A percentile compares a stretch with the other conserved stretches of the same genome.
Evolutionary conservation across 2,888 invertebrate species (phyloP).

Genomic region (Camptogramma bilineatum): DNA sequence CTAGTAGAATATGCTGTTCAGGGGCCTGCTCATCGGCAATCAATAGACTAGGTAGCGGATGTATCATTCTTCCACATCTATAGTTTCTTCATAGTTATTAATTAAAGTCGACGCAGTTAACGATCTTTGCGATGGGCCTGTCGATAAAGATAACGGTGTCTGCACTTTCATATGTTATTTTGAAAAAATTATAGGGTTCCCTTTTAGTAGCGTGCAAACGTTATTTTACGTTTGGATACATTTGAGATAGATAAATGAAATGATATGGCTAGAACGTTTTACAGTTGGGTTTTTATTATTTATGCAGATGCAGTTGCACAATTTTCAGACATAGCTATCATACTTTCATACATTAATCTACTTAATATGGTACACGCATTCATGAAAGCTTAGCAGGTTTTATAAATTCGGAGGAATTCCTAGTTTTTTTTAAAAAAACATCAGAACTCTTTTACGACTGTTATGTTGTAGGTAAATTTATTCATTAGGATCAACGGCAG

Average conservation of each 20-base stretch:
- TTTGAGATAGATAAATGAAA: slow-evolving; percentile 28
- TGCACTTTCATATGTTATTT: slow-evolving; percentile 44
- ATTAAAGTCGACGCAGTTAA: slow-evolving; percentile 46
- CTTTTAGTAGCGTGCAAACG: slow-evolving; percentile 32
- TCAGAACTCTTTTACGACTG: neutral
- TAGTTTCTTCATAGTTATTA: slow-evolving; percentile 35
- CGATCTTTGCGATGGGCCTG: slow-evolving; percentile 44
- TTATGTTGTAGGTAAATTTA: neutral
- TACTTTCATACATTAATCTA: neutral
- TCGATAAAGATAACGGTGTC: slow-evolving; percentile 44
- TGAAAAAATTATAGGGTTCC: slow-evolving; percentile 44
- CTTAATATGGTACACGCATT: too few relatives aligned
- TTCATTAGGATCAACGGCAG: slow-evolving; percentile 13
- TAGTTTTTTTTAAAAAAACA: neutral
- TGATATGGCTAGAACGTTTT: slow-evolving; percentile 21
- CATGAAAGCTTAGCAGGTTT: too few relatives aligned
- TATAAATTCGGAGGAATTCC: neutral
- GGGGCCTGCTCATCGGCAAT: slow-evolving; percentile 21
- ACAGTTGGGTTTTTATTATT: slow-evolving; percentile 25
- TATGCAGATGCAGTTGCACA: slow-evolving; percentile 21
- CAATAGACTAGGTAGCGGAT: slow-evolving; percentile 26
- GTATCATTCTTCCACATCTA: slow-evolving; percentile 30
- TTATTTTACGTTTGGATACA: slow-evolving; percentile 30
- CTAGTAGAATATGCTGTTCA: slow-evolving; percentile 30
- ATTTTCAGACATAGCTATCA: neutral